These are phyloP conservation scores for Balaeniceps rex DNA, from an alignment of 2,113 vertebrate genomes.

Conservation along the genomic window DNA sequence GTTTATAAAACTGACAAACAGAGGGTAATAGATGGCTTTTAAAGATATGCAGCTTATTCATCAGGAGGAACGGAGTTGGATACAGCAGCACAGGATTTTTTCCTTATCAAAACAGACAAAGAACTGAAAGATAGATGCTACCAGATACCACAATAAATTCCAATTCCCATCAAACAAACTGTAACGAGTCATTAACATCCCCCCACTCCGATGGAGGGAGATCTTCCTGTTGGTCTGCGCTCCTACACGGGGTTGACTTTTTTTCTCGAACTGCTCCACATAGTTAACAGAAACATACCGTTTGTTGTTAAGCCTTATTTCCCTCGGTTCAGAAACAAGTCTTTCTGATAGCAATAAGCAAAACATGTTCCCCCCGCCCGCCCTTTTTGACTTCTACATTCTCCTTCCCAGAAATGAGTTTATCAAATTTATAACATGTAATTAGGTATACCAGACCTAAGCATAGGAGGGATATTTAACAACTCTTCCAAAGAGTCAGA, in stretches of 20 bases:
- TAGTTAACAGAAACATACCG: not conserved
- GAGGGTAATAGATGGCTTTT: not conserved
- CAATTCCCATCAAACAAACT: not conserved
- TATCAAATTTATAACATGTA: not conserved
- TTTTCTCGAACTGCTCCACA: not conserved
- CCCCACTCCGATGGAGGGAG: not conserved
- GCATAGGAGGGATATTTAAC: not conserved
- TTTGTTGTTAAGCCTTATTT: not conserved
- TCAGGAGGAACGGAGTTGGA: not conserved
- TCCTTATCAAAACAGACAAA: constrained; percentile 3
- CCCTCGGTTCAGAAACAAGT: not conserved
- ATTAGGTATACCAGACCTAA: not conserved
- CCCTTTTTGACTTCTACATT: not conserved
- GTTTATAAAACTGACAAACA: constrained; percentile 52
- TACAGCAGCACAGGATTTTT: constrained; percentile 11
- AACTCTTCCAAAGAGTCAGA: not conserved
- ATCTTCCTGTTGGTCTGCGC: not conserved
- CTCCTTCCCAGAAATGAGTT: not conserved
- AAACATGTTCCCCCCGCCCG: not conserved
- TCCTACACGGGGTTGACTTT: not conserved
- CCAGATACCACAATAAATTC: constrained; percentile 9
- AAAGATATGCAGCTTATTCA: constrained; percentile 36
- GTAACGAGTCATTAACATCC: not conserved
- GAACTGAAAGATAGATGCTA: constrained; percentile 28
- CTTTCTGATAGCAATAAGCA: not conserved